phyloP scores from a whole-genome alignment of 2,797 vertebrate genomes.

The Intellagama lesueurii region DNA sequence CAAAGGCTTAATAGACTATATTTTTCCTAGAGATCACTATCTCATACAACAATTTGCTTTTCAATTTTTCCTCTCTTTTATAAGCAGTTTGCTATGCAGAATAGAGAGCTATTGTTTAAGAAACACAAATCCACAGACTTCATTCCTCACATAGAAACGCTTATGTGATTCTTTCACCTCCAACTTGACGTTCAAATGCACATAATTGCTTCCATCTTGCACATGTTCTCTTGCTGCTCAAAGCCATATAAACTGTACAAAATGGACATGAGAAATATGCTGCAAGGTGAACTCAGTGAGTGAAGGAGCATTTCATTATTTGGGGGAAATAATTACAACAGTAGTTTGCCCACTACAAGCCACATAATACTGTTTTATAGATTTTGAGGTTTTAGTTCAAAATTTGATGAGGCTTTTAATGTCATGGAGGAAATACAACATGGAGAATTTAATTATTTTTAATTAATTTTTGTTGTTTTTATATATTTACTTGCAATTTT shows the following conservation, averaged over 20 bases:
- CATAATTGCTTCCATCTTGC: not conserved
- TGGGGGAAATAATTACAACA: slow-evolving; percentile 30
- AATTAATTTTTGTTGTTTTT: not conserved
- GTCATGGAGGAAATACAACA: slow-evolving; percentile 8
- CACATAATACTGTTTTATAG: not conserved
- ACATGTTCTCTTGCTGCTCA: not conserved
- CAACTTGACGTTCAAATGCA: not conserved
- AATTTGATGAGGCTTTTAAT: not conserved
- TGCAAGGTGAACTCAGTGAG: slow-evolving; percentile 2
- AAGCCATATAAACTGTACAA: not conserved
- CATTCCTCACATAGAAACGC: not conserved
- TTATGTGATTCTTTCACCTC: not conserved
- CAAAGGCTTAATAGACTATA: not conserved
- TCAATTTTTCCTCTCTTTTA: not conserved
- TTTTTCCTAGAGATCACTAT: not conserved
- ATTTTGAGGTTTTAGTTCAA: not conserved
- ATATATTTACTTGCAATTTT: not conserved
- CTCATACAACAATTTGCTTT: not conserved
- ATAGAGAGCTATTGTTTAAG: not conserved
- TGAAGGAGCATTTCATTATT: not conserved
- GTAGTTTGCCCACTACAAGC: not conserved
- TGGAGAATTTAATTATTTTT: slow-evolving; percentile 23
- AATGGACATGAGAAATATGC: not conserved
- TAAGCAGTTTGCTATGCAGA: not conserved
- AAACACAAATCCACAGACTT: not conserved